These are phyloP conservation scores for Phylloscopus collybita DNA, from an alignment of 2,797 vertebrate genomes.

Conservation along the genomic window DNA sequence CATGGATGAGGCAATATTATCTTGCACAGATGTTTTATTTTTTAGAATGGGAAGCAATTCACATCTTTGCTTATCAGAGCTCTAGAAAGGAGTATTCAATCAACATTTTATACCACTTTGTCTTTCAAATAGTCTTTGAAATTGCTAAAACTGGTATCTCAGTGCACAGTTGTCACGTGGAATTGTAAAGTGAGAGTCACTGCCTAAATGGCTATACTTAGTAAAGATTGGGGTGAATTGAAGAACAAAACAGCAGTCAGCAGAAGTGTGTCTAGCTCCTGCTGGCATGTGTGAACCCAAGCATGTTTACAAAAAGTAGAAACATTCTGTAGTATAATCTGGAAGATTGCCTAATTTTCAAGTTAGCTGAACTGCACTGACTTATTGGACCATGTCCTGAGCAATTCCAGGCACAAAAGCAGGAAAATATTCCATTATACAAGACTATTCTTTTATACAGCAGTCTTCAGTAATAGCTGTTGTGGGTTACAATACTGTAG, in stretches of 20 bases:
- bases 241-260: not conserved
- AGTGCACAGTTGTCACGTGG: not conserved
- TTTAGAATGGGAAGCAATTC: constrained; percentile 45
- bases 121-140: constrained; percentile 36
- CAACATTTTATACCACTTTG: constrained; percentile 25
- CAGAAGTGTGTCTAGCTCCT: not conserved
- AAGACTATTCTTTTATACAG: not conserved
- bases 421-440: not conserved
- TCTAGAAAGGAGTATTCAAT: constrained; percentile 43
- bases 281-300: not conserved
- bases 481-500: not conserved
- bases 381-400: not conserved
- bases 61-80: constrained; percentile 20
- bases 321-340: not conserved
- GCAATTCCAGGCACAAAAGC: not conserved
- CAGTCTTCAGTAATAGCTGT: not conserved
- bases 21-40: constrained; percentile 49
- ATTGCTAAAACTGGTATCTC: constrained; percentile 37
- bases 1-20: constrained; percentile 24
- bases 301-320: not conserved
- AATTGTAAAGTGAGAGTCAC: not conserved
- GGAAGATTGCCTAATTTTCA: constrained; percentile 3
- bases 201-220: not conserved
- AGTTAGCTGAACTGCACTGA: not conserved
- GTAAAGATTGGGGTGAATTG: not conserved